Conservation (phyloP, 2,888 invertebrate genomes). For the Harpagoxenus sublaevis region DNA sequence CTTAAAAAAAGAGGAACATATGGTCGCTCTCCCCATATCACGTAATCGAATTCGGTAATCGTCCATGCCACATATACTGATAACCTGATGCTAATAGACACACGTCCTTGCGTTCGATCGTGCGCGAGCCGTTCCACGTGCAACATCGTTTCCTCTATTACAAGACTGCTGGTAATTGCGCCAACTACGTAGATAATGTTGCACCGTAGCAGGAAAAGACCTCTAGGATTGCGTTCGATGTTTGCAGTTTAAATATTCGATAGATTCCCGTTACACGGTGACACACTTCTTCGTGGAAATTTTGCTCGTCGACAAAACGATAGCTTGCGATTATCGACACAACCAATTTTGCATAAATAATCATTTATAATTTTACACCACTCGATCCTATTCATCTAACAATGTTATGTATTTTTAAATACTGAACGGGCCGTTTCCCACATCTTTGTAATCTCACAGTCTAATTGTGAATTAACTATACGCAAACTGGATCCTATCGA, state of each 20-base stretch:
- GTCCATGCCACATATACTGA: not conserved
- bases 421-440: no score
- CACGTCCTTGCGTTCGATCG: conserved; percentile 18
- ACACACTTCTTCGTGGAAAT: conserved; percentile 1
- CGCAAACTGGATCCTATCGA: not conserved
- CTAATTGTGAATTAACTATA: not conserved
- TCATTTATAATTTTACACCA: not conserved
- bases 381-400: not conserved
- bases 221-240: not conserved
- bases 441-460: not conserved
- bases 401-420: not conserved
- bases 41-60: conserved; percentile 25
- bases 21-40: not conserved
- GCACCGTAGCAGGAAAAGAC: not conserved
- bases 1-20: conserved; percentile 33
- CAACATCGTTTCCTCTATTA: conserved; percentile 8
- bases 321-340: not conserved
- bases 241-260: conserved; percentile 13
- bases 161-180: not conserved
- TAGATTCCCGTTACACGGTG: not conserved
- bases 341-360: not conserved
- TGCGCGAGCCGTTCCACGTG: not conserved
- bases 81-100: conserved; percentile 23
- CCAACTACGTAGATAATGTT: not conserved
- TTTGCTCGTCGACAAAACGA: not conserved